Conservation (phyloP, 2,888 invertebrate genomes). For the Nemotelus pantherinus region DNA sequence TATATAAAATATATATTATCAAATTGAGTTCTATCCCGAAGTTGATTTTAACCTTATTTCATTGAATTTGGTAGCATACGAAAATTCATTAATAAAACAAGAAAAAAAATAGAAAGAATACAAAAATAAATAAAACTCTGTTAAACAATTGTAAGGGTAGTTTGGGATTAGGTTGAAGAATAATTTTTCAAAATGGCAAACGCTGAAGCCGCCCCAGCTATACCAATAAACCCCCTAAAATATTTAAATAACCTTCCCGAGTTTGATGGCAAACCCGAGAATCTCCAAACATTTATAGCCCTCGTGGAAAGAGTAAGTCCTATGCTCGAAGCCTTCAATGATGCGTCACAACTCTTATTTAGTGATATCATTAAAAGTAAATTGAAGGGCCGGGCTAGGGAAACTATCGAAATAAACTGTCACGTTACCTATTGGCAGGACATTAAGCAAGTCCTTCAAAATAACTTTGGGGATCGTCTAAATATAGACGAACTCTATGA, state of each 20-base stretch:
- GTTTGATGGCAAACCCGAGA: constrained; percentile 28
- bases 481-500: constrained; percentile 33
- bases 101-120: too few species aligned
- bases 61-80: too few species aligned
- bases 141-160: too few species aligned
- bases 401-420: constrained; percentile 39
- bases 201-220: too few species aligned
- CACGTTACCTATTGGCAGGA: constrained; percentile 36
- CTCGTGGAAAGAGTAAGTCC: constrained; percentile 43
- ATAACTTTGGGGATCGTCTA: constrained; percentile 43
- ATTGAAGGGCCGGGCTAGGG: constrained; percentile 39
- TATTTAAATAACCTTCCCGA: constrained; percentile 36
- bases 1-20: too few species aligned
- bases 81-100: too few species aligned
- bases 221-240: constrained; percentile 8
- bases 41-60: too few species aligned
- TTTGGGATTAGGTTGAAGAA: too few species aligned
- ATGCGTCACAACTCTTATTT: constrained; percentile 29
- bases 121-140: too few species aligned
- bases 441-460: constrained; percentile 37
- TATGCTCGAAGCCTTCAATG: constrained; percentile 22
- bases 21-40: too few species aligned
- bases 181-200: too few species aligned
- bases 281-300: constrained; percentile 38
- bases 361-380: constrained; percentile 41